A percentile compares a stretch with the other conserved stretches of the same genome.
These are phyloP conservation scores for Ophonus ardosiacus DNA, from an alignment of 2,888 invertebrate species.

Conservation along the genomic window DNA sequence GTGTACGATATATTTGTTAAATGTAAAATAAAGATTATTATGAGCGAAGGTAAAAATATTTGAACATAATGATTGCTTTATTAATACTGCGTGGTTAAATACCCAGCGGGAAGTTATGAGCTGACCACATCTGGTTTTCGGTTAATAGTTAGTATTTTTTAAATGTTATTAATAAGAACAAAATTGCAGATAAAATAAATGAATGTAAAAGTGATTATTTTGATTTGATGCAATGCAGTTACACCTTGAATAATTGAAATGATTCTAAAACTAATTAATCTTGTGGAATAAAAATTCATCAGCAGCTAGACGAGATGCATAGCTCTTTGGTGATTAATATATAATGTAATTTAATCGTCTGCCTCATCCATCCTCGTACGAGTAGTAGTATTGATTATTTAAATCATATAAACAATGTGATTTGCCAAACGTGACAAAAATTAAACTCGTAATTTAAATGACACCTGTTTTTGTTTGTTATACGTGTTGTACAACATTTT, in stretches of 20 bases:
- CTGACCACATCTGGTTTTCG: neutral
- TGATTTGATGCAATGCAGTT: neutral
- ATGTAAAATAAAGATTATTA: no score
- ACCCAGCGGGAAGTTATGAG: no score
- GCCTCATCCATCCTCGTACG: neutral
- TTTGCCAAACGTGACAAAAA: conserved; percentile 57
- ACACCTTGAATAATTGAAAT: conserved; percentile 18
- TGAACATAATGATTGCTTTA: no score
- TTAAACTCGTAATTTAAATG: conserved; percentile 52
- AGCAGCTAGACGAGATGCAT: conserved; percentile 33
- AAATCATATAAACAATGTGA: conserved; percentile 58
- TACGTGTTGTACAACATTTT: conserved; percentile 22
- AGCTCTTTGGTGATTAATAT: conserved; percentile 49
- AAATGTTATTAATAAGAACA: neutral
- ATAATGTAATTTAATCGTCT: conserved; percentile 40
- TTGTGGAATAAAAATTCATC: conserved; percentile 13
- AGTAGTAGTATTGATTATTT: conserved; percentile 50
- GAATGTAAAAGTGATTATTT: neutral
- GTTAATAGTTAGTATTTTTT: neutral
- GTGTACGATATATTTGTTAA: no score
- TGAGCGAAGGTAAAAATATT: no score
- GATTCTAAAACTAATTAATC: conserved; percentile 21
- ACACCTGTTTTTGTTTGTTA: conserved; percentile 50
- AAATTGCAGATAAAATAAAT: neutral
- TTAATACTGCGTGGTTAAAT: no score